Base-by-base conservation (phyloP, 2,113 vertebrate species). In the Tauraco erythrolophus region DNA sequence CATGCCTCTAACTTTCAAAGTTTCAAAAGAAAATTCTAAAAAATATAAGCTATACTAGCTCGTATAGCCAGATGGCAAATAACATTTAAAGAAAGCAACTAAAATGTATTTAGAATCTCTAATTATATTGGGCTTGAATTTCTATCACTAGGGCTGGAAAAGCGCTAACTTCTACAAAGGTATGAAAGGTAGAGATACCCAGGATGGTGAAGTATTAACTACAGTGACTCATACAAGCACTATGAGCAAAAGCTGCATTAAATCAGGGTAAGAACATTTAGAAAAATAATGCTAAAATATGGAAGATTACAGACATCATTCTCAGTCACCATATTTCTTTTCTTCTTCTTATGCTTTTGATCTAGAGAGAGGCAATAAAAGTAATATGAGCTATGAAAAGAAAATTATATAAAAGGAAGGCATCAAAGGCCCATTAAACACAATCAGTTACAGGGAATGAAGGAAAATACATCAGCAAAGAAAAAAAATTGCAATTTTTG, bases 221-320 rank as follows among this genome's bases (percentile, higher is more conserved):
- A 15, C 53, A 81, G 46, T 30, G 56, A 91, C n/a, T 93, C n/a
- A n/a, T 46, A 62, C 87, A 83, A 74, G 68, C 80, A 56, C 68
- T 79, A 90, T 37, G 37, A 78, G 31, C 9, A 85, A 90, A 80
- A 88, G 30, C 22, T 77, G 60, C 45, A 69, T 83, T 76, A 88
- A 94, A 79, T 88, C 69, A 92, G 88, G 68, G 79, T 81, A 92
- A 79, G 64, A 95, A 85, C 72, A 85, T 60, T 77, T 74, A 74
- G 37, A 79, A 94, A 88, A 95, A 89, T 83, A 90, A 91, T 88
- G 74, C 16, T 79, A 77, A 92, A 91, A 70, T 31, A 9, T 74
- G 37, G 78, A 83, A 96, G 78, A 94, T 17, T 79, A 69, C 57
- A 91, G 84, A 75, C 89, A 94, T 81, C 69, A 75, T 56, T 84